These are phyloP conservation scores for Anabas testudineus DNA, from an alignment of 2,797 vertebrate genomes.

Conservation along the genomic window DNA sequence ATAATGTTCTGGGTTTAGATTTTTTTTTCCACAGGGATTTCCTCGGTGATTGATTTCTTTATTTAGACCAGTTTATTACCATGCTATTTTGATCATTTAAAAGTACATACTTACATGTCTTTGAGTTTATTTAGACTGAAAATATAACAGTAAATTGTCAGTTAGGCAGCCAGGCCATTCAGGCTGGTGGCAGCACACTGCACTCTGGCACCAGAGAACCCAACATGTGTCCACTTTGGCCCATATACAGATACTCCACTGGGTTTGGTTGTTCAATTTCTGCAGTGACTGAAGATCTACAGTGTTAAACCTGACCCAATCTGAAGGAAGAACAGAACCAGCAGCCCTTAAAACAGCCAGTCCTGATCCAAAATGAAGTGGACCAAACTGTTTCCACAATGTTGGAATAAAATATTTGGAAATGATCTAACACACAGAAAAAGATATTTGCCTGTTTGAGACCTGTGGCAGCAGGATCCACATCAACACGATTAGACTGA, in stretches of 20 bases:
- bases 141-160: not conserved
- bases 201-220: not conserved
- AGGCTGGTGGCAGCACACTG: not conserved
- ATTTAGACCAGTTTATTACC: not conserved
- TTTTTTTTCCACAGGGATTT: no score
- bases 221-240: not conserved
- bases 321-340: no score
- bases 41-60: not conserved
- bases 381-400: no score
- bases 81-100: not conserved
- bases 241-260: not conserved
- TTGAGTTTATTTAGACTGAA: not conserved
- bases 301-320: no score
- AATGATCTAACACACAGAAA: not conserved
- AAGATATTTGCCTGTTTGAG: no score
- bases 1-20: not conserved
- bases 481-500: not conserved
- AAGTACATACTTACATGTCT: not conserved
- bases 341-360: not conserved
- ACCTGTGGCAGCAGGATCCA: not conserved
- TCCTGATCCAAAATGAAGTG: not conserved
- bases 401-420: no score
- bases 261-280: not conserved
- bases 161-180: not conserved
- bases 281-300: no score